Evolutionary conservation across 2,797 vertebrate species (phyloP).

Genomic region (Forpus xanthops): DNA sequence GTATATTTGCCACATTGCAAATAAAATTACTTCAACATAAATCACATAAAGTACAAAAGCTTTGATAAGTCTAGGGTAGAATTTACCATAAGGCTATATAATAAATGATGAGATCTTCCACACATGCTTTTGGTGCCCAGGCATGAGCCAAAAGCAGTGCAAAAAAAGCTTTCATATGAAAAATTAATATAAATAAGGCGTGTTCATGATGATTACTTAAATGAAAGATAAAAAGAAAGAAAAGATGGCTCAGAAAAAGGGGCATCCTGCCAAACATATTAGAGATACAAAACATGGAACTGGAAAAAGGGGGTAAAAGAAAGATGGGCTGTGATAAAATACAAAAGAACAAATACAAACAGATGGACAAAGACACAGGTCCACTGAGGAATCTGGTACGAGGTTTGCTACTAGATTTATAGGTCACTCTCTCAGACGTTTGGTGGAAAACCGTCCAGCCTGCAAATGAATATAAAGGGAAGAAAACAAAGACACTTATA

Average conservation of each 20-base stretch:
- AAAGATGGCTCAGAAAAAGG: constrained; percentile 58
- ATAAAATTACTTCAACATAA: constrained; percentile 75
- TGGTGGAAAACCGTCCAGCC: constrained; percentile 98
- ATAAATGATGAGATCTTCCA: constrained; percentile 77
- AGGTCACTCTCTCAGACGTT: constrained; percentile 95
- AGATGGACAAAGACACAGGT: constrained; percentile 99
- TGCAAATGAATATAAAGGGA: constrained; percentile 91
- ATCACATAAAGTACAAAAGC: constrained; percentile 76
- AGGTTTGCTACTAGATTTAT: constrained; percentile 99
- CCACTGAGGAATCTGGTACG: constrained; percentile 99
- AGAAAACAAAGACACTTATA: constrained; percentile 86
- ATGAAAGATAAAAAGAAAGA: constrained; percentile 44
- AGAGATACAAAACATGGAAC: constrained; percentile 72
- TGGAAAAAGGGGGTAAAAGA: constrained; percentile 75
- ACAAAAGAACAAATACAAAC: constrained; percentile 99
- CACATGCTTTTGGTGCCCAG: constrained; percentile 79
- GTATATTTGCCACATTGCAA: constrained; percentile 78
- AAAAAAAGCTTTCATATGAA: constrained; percentile 83
- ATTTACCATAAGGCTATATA: constrained; percentile 75
- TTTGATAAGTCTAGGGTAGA: constrained; percentile 68
- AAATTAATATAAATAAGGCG: constrained; percentile 58
- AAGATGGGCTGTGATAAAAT: constrained; percentile 83
- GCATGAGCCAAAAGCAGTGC: constrained; percentile 86
- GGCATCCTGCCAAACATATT: constrained; percentile 74
- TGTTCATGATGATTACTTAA: constrained; percentile 58